Base-by-base conservation (phyloP, 2,888 invertebrate genomes). In the Azorinus chamasolen region DNA sequence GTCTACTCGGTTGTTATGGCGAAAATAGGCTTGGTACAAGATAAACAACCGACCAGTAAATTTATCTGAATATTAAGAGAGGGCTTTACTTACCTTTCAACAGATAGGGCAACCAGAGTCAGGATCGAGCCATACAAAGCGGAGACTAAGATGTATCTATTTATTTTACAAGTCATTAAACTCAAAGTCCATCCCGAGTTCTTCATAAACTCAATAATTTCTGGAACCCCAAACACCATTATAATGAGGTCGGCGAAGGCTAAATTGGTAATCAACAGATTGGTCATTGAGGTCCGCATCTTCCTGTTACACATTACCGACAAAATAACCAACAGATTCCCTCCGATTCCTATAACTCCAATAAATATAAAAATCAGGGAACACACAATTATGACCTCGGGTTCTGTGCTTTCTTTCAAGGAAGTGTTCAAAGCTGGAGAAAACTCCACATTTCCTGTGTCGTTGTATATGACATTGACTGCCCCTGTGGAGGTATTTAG, bases 101-200 rank as follows among this genome's bases (percentile, higher is more conserved):
- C 87, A 71, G 93, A 93, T 18, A 94, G 91, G n/a, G 93, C 91
- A 27, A 93, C 84, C 46, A 94, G 91, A 0, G 93, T 93, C 59
- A 93, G 89, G 27, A 94, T 92, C 22, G 94, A 94, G 1, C 92
- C 90, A 85, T 93, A 94, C 27, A 94, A 89, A 27, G 93, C 92
- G 22, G 91, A 87, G 54, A 93, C 93, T 79, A 94, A 90, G 16
- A 93, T 81, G 80, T 92, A 94, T 6, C 94, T 83, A 37, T 91
- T 83, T 2, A 90, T 65, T 63, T 92, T 92, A 74, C 94, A 94
- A 64, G 92, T 63, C 3, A 86, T 51, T 51, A 83, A 55, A 16
- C 89, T 89, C 41, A 92, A 70, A 32, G 86, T 77, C 92, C 92
- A 93, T 20, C 92, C 92, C 6, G 72, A 66, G 78, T 91, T 89